Base-by-base conservation (phyloP, 2,797 vertebrate species). In the Distichodus sexfasciatus region DNA sequence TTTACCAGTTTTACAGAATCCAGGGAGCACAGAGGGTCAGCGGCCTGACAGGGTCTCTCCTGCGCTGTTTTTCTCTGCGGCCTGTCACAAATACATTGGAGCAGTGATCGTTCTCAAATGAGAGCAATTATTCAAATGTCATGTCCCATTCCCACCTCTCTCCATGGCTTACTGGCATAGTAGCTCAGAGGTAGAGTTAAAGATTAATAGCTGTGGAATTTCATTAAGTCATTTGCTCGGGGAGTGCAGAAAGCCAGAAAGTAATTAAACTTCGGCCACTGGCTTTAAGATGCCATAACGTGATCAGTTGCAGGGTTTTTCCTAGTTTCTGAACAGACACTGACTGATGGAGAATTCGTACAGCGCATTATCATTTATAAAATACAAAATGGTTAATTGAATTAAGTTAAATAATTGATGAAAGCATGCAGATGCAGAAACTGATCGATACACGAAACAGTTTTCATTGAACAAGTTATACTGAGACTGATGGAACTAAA, bases 81-180 rank as follows among this genome's bases (percentile, higher is more conserved):
- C 73, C 66, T 73, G 63, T 86, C 84, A 83, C 75, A 82, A 83
- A 79, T 81, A 86, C 76, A 84, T 84, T 82, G 82, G 55, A 77
- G 68, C 53, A 77, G 78, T 73, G 82, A 89, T 90, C 83, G 76
- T 76, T 89, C 83, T 87, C 76, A 88, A 90, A 90, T 86, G 79
- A 83, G 82, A 81, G 79, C 85, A 89, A 89, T 92, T 91, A 90
- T 87, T 89, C 86, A 89, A 89, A 89, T 86, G 90, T 89, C 87
- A 88, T 82, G 79, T 79, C 74, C 29, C 14, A 82, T 86, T 87
- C 80, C 76, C 68, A 62, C 6, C 74, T 79, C 81, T 84, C 77
- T 66, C 19, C 33, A 78, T 80, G 72, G 77, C 75, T 81, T 67
- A 84, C 83, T 85, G 85, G 86, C 85, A 86, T 84, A 80, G 81